Base-by-base conservation (phyloP, 2,797 vertebrate species). In the Meda fulgida region DNA sequence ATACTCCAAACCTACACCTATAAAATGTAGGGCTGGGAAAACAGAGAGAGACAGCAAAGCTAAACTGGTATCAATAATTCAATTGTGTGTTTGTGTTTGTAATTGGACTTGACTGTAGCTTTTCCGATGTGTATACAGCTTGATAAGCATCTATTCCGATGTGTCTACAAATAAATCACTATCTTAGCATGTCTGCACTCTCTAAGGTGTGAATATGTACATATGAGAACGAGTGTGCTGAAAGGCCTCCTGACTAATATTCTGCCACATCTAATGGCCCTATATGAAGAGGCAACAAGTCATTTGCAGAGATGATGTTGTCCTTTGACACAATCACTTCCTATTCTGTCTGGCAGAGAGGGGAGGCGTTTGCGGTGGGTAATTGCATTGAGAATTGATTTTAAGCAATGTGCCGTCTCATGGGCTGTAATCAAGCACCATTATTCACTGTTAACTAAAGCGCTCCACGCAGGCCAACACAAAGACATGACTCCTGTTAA, bases 341-440 rank as follows among this genome's bases (percentile, higher is more conserved):
- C 90, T 83, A 88, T 93, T 92, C 90, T 89, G 92, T 89, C 92
- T 89, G 65, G 89, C 90, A 78, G 88, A 89, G 85, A 86, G 90
- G 89, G 90, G 87, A 87, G 90, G 91, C 26, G 72, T 77, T 81
- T 81, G 83, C 18, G 7, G 53, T 81, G 83, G 93, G 91, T 93
- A 94, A 94, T 95, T 95, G 93, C 93, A 90, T 83, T 86, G 90
- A 92, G 93, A 93, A 95, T 93, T 94, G 93, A 95, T 94, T 94
- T 92, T 90, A 93, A 94, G 93, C 93, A 92, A 92, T 91, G 91
- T 91, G 91, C 89, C 92, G 91, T 93, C 92, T 93, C 92, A 91
- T 87, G 71, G 90, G 90, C 93, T 89, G 93, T 92, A 95, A 96
- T 96, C 95, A 95, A 94, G 91, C 91, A 90, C 94, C 93, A 94